Percentiles rank a stretch among this genome's conserved stretches.
Evolutionary conservation across 2,888 invertebrate genomes (phyloP).

Genomic region (Eupeodes latifasciatus): DNA sequence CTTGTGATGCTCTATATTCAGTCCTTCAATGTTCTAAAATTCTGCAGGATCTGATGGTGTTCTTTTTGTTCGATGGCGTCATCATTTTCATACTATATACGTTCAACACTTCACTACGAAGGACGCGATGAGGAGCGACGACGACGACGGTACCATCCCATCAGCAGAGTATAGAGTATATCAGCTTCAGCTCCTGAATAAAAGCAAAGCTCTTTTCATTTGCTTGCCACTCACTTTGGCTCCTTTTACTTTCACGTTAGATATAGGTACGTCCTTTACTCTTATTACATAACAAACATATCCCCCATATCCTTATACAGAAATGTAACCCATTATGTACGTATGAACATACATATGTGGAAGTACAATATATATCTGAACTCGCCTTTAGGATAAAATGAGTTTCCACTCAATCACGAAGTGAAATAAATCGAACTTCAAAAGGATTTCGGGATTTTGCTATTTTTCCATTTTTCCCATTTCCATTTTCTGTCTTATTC

Average conservation of each 20-base stretch:
- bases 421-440: constrained; percentile 76
- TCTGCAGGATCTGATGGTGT: constrained; percentile 26
- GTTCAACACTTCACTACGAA: constrained; percentile 19
- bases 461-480: constrained; percentile 67
- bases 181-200: neutral
- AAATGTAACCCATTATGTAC: neutral
- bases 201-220: constrained; percentile 21
- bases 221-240: constrained; percentile 41
- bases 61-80: constrained; percentile 39
- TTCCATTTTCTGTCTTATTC: constrained; percentile 21
- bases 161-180: neutral
- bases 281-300: constrained; percentile 57
- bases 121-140: neutral
- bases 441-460: constrained; percentile 75
- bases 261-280: constrained; percentile 16
- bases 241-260: constrained; percentile 46
- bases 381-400: constrained; percentile 64
- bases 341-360: neutral
- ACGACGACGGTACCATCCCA: neutral
- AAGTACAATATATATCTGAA: constrained; percentile 1
- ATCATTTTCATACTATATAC: constrained; percentile 23
- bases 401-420: constrained; percentile 75
- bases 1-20: neutral
- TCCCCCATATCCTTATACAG: neutral
- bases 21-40: constrained; percentile 16